A percentile compares a stretch with the other conserved stretches of the same genome.
These are phyloP conservation scores for Tarsius wallacei DNA, from an alignment of 2,797 vertebrate species.

Conservation along the genomic window DNA sequence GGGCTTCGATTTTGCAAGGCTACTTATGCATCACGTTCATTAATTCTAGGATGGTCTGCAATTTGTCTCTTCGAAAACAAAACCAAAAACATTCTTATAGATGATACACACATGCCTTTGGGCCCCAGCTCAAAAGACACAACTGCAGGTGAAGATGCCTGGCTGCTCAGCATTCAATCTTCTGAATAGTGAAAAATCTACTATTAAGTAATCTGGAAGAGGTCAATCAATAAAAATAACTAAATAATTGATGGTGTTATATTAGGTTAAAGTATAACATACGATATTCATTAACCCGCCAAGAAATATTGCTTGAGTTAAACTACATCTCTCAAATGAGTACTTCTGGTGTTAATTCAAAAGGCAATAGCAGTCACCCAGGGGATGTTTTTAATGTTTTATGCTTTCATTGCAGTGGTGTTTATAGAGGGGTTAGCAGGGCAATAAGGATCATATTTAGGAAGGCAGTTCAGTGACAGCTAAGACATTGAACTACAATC, in stretches of 20 bases:
- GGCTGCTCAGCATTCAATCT: conserved; percentile 18
- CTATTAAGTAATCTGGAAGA: conserved; percentile 68
- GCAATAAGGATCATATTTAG: conserved; percentile 74
- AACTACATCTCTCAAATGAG: conserved; percentile 46
- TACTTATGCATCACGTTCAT: conserved; percentile 67
- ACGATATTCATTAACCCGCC: conserved; percentile 15
- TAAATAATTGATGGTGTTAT: conserved; percentile 56
- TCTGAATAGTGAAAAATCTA: conserved; percentile 70
- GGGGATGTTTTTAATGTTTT: conserved; percentile 67
- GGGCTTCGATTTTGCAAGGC: conserved; percentile 72
- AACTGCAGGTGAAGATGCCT: background rate
- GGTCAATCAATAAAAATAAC: conserved; percentile 78
- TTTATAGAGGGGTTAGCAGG: conserved; percentile 71
- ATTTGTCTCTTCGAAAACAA: conserved; percentile 41
- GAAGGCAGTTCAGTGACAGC: conserved; percentile 57
- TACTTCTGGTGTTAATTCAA: conserved; percentile 75
- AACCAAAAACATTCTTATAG: background rate
- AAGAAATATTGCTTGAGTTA: conserved; percentile 63
- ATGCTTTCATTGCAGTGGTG: conserved; percentile 47
- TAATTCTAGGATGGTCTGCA: conserved; percentile 76
- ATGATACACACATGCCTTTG: background rate
- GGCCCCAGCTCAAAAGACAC: background rate
- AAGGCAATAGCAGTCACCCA: conserved; percentile 51
- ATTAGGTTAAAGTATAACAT: conserved; percentile 73
- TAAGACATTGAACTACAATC: conserved; percentile 66